A percentile compares a stretch with the other conserved stretches of the same genome.
Evolutionary conservation across 2,113 vertebrate species (phyloP).

Genomic region (Oreocharis arfaki): DNA sequence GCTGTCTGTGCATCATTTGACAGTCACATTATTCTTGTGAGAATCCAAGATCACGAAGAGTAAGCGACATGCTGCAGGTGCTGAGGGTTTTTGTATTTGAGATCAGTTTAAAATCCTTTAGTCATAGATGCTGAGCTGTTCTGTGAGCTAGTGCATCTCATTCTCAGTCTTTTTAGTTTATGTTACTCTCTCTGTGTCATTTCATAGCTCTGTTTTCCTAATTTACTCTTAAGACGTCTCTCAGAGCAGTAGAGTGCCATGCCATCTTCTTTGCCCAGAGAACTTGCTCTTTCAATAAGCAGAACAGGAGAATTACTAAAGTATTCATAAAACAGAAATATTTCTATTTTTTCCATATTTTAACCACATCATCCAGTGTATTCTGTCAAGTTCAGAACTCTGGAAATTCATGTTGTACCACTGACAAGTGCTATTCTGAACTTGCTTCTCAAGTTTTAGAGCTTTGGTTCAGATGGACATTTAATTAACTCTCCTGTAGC

Average conservation of each 20-base stretch:
- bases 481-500: neutral
- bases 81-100: rapidly evolving
- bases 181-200: neutral
- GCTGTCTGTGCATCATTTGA: neutral
- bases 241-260: neutral
- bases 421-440: neutral
- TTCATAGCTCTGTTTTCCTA: neutral
- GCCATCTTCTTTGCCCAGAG: neutral
- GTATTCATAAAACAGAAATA: neutral
- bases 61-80: neutral
- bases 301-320: neutral
- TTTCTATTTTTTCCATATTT: neutral
- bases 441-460: neutral
- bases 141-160: neutral
- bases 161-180: neutral
- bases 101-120: neutral
- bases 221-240: neutral
- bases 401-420: neutral
- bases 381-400: neutral
- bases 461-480: neutral
- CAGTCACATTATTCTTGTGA: neutral
- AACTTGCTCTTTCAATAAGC: neutral
- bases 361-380: neutral
- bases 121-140: neutral
- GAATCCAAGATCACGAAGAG: neutral